A percentile compares a stretch with the other conserved stretches of the same genome.
phyloP scores from a whole-genome alignment of 2,113 vertebrate species.

The Monarcha castaneiventris region DNA sequence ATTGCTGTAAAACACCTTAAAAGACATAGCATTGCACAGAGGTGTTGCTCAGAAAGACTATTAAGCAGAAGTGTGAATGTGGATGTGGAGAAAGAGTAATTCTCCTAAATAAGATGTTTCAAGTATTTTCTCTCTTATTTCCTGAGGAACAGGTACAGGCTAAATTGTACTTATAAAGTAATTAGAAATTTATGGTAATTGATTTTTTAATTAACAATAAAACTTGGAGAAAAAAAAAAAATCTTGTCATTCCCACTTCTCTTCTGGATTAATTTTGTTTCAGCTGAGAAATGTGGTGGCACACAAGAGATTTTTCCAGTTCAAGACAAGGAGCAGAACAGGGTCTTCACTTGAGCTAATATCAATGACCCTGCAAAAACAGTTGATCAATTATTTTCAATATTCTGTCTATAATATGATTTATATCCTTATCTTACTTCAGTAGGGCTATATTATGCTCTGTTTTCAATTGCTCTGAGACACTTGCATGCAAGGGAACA shows the following conservation, averaged over 20 bases:
- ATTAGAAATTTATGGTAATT: constrained; percentile 71
- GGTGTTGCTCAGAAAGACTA: constrained; percentile 30
- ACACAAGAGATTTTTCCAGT: constrained; percentile 44
- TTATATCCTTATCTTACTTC: not conserved
- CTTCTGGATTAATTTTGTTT: constrained; percentile 68
- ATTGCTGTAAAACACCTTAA: constrained; percentile 42
- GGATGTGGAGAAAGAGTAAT: constrained; percentile 46
- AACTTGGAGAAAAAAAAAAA: constrained; percentile 39
- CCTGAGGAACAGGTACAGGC: constrained; percentile 47
- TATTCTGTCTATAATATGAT: not conserved
- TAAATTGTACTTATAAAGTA: constrained; percentile 66
- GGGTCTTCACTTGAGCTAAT: not conserved
- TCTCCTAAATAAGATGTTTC: constrained; percentile 67
- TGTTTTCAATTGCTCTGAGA: not conserved
- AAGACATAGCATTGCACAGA: constrained; percentile 47
- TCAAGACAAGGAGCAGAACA: not conserved
- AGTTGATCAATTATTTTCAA: not conserved
- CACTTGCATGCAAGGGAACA: not conserved
- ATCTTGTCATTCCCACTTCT: constrained; percentile 26
- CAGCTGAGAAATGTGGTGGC: constrained; percentile 10
- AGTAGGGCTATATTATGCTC: not conserved
- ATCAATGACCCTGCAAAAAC: not conserved
- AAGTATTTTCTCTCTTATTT: constrained; percentile 67
- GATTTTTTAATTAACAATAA: constrained; percentile 76
- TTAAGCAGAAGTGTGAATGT: constrained; percentile 51